A percentile compares a stretch with the other conserved stretches of the same genome.
These are phyloP conservation scores for Chloropsis hardwickii DNA, from an alignment of 2,113 vertebrate genomes.

Conservation along the genomic window DNA sequence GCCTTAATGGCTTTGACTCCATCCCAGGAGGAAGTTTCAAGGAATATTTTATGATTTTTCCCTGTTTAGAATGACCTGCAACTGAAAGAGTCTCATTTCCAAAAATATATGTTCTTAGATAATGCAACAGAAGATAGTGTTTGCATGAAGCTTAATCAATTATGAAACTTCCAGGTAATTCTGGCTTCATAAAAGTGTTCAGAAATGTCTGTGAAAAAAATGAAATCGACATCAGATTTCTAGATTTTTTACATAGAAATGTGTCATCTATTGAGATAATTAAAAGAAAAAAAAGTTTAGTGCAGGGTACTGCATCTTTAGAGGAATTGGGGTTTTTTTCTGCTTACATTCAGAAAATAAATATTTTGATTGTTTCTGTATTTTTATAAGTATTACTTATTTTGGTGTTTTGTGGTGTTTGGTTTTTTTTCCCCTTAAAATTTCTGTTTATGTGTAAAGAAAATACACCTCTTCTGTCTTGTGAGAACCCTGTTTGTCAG, in stretches of 20 bases:
- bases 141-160: neutral
- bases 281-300: neutral
- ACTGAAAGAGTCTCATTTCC: neutral
- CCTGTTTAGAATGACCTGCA: neutral
- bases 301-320: neutral
- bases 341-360: neutral
- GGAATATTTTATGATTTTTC: neutral
- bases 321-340: neutral
- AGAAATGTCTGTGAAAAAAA: neutral
- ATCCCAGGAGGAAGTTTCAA: neutral
- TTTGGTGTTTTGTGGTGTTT: neutral
- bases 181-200: neutral
- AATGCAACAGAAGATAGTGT: neutral
- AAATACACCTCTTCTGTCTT: neutral
- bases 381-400: neutral
- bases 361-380: neutral
- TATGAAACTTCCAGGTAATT: neutral
- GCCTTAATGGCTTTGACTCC: neutral
- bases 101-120: neutral
- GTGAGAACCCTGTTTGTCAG: neutral
- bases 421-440: neutral
- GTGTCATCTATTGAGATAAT: neutral
- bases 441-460: neutral
- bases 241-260: neutral
- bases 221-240: neutral